Evolutionary conservation across 1,140 invertebrate genomes (phyloP).

Genomic region (Platyscapa corneri): DNA sequence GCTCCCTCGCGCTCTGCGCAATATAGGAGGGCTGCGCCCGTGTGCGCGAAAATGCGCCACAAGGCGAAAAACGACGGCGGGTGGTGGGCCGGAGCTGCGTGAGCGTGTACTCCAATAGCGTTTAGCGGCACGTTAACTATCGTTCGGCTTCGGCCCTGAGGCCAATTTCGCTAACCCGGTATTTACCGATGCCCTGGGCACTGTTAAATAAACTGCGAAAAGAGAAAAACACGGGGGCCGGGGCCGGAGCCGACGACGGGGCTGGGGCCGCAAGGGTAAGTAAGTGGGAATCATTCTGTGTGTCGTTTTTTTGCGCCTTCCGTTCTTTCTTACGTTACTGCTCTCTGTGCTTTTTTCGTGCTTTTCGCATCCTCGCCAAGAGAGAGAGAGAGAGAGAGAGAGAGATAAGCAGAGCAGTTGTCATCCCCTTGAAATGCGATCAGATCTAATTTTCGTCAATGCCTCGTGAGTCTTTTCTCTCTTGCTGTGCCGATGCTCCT

Average conservation of each 20-base stretch:
- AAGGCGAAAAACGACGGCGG: slow-evolving; percentile 54
- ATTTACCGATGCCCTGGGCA: slow-evolving; percentile 74
- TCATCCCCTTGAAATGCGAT: slow-evolving; percentile 31
- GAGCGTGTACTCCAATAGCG: slow-evolving; percentile 69
- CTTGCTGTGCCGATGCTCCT: background rate
- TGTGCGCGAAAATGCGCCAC: slow-evolving; percentile 12
- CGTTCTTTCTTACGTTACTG: background rate
- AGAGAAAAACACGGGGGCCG: slow-evolving; percentile 57
- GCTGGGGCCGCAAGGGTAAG: background rate
- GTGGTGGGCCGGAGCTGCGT: background rate
- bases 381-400: background rate
- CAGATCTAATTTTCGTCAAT: slow-evolving; percentile 39
- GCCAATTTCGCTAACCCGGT: slow-evolving; percentile 74
- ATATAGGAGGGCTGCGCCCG: slow-evolving; percentile 63
- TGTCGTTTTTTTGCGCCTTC: background rate
- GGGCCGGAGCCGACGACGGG: no score
- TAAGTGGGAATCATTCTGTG: slow-evolving; percentile 21
- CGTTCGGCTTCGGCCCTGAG: slow-evolving; percentile 69
- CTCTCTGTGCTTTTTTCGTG: slow-evolving; percentile 1
- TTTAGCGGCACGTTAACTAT: slow-evolving; percentile 75
- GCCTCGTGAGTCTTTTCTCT: background rate
- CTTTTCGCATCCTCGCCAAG: background rate
- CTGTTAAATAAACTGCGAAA: slow-evolving; percentile 73
- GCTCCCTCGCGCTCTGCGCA: slow-evolving; percentile 67
- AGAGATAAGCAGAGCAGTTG: background rate